Conservation (phyloP, 2,113 vertebrate genomes). For the Nettapus auritus region DNA sequence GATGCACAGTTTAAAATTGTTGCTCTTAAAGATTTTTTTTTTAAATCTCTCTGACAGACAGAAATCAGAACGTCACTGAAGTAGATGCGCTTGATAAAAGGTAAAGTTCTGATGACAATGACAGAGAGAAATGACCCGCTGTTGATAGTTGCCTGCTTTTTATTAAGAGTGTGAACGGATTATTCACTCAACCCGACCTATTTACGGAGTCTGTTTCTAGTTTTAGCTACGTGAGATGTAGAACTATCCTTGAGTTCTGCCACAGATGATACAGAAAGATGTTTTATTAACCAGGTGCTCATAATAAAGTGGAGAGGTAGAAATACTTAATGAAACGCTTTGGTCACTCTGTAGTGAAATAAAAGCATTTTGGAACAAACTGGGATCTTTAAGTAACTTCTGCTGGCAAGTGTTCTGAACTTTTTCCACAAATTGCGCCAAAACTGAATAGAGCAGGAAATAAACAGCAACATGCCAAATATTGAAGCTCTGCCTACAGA, state of each 20-base stretch:
- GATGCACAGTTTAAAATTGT: background rate
- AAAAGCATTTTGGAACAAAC: background rate
- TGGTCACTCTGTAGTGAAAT: background rate
- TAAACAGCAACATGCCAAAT: background rate
- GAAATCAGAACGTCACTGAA: slow-evolving; percentile 75
- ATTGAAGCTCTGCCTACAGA: background rate
- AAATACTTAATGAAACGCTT: rapidly evolving
- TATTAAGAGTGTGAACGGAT: background rate
- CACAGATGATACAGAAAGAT: rapidly evolving
- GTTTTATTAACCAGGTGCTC: background rate
- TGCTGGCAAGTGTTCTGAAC: background rate
- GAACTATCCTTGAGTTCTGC: background rate
- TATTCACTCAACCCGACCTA: background rate
- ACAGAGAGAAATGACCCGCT: background rate
- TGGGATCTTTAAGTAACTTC: background rate
- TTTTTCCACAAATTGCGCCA: background rate
- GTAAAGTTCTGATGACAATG: slow-evolving; percentile 67
- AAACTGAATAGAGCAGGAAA: background rate
- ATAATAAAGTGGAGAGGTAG: background rate
- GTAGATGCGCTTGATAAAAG: slow-evolving; percentile 72
- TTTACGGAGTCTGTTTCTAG: background rate
- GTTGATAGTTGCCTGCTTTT: background rate
- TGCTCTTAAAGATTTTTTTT: background rate
- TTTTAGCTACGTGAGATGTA: background rate
- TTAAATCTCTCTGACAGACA: slow-evolving; percentile 57